Conservation (phyloP, 2,113 vertebrate genomes). For the Corythaixoides concolor region DNA sequence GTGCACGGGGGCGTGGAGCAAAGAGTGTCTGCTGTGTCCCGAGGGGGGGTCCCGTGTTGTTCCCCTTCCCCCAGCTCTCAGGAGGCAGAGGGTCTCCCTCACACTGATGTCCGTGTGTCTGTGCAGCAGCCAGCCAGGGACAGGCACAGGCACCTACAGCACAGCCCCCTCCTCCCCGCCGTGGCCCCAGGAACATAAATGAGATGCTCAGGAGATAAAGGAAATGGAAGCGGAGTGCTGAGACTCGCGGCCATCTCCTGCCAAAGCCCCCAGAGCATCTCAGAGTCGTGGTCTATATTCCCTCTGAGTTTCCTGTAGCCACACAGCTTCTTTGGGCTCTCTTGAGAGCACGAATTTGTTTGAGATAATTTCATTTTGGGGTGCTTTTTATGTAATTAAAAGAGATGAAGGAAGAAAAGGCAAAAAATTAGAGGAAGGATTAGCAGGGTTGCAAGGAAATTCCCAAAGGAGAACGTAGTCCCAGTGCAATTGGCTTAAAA, state of each 20-base stretch:
- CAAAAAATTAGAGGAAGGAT: neutral
- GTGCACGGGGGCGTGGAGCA: accelerated
- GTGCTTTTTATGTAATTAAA: slow-evolving; percentile 12
- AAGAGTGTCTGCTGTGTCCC: neutral
- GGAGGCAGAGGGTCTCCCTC: neutral
- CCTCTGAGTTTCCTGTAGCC: neutral
- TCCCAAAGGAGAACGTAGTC: neutral
- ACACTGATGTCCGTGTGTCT: accelerated
- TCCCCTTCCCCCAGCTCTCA: neutral
- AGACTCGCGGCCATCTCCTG: neutral
- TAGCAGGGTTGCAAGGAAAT: neutral
- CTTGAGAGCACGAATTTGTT: neutral
- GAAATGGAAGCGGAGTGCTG: neutral
- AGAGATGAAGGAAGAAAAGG: neutral
- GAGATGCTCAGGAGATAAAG: neutral
- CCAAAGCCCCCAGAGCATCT: neutral
- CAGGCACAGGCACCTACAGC: neutral
- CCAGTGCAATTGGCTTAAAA: neutral
- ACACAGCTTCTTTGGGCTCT: neutral
- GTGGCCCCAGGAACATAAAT: accelerated
- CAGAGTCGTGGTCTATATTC: neutral
- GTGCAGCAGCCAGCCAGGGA: neutral
- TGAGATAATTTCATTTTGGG: slow-evolving; percentile 15
- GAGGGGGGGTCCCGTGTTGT: neutral
- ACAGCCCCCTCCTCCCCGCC: neutral